Percentiles rank a stretch among this genome's conserved stretches.
phyloP scores from a whole-genome alignment of 2,888 invertebrate genomes.

The Brenthis ino region DNA sequence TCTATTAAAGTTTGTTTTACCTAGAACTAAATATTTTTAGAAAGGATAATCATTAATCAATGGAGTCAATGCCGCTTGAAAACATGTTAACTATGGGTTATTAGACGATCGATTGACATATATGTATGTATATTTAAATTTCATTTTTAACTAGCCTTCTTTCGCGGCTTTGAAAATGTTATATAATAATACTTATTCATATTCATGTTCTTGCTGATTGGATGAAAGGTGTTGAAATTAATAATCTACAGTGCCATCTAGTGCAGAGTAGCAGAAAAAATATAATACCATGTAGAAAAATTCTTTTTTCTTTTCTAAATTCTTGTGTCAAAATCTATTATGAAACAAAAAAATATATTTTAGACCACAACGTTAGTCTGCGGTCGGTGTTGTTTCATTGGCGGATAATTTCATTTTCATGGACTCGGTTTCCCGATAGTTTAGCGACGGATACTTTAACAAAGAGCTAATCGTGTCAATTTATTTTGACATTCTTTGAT shows the following conservation, averaged over 20 bases:
- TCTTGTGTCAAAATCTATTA: too few relatives aligned
- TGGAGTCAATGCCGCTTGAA: constrained; percentile 5
- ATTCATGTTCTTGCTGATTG: too few relatives aligned
- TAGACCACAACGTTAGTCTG: background rate
- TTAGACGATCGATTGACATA: constrained; percentile 9
- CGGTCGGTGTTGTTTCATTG: constrained; percentile 6
- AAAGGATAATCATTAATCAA: background rate
- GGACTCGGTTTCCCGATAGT: background rate
- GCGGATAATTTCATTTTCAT: background rate
- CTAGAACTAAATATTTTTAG: constrained; percentile 1
- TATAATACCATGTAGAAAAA: too few relatives aligned
- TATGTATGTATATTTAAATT: background rate
- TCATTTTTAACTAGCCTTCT: too few relatives aligned
- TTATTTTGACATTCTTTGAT: too few relatives aligned
- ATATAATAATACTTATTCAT: too few relatives aligned
- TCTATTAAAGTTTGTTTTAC: constrained; percentile 2
- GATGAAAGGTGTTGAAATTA: too few relatives aligned
- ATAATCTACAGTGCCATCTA: too few relatives aligned
- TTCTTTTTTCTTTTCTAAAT: too few relatives aligned
- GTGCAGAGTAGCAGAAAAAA: too few relatives aligned
- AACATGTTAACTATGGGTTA: constrained; percentile 5
- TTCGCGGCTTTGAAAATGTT: too few relatives aligned
- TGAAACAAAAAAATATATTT: background rate
- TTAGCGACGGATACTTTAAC: background rate
- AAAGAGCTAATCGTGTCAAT: too few relatives aligned